A percentile compares a stretch with the other conserved stretches of the same genome.
These are phyloP conservation scores for Lobophora halterata DNA, from an alignment of 2,888 invertebrate species.

Conservation along the genomic window DNA sequence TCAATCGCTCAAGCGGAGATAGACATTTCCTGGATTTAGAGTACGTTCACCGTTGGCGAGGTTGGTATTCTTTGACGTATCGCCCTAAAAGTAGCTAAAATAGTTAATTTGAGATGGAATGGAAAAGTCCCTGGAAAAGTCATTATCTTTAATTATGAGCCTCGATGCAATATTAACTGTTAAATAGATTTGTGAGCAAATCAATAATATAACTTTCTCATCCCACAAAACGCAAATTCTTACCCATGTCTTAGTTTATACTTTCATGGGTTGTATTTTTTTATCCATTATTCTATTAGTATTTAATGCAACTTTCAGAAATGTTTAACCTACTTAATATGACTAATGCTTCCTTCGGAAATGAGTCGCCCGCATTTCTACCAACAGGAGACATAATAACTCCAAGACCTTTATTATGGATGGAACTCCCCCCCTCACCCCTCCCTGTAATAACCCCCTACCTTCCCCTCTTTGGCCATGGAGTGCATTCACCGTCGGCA, in stretches of 20 bases:
- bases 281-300: too few relatives aligned
- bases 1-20: conserved; percentile 7
- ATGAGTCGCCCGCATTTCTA: conserved; percentile 8
- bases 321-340: not conserved
- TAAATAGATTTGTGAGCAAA: not conserved
- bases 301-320: too few relatives aligned
- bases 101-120: too few relatives aligned
- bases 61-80: too few relatives aligned
- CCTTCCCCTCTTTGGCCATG: conserved; percentile 21
- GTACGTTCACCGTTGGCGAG: conserved; percentile 15
- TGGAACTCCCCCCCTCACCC: too few relatives aligned
- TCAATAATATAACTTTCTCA: too few relatives aligned
- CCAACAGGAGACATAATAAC: conserved; percentile 37
- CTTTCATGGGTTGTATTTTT: too few relatives aligned
- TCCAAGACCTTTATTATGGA: conserved; percentile 46
- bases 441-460: conserved; percentile 9
- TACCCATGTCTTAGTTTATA: too few relatives aligned
- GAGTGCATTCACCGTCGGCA: conserved; percentile 69
- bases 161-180: not conserved
- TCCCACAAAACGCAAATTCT: too few relatives aligned
- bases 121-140: not conserved
- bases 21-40: conserved; percentile 14
- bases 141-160: not conserved
- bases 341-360: conserved; percentile 2
- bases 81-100: too few relatives aligned